phyloP scores from a whole-genome alignment of 1,140 invertebrate species.

The Pantala flavescens region DNA sequence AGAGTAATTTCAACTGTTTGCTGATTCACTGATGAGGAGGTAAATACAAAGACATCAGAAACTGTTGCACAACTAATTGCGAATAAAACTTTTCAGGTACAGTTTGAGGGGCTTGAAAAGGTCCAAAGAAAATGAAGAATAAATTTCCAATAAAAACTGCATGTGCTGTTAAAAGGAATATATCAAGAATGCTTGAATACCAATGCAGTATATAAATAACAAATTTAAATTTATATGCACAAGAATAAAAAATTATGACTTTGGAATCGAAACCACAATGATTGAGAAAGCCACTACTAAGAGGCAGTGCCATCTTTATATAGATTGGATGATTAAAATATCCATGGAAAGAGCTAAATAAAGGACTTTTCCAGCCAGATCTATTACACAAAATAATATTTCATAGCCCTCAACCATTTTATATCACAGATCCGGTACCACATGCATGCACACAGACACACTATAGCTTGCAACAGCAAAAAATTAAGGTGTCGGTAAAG shows the following conservation, averaged over 20 bases:
- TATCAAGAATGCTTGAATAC: too few relatives aligned
- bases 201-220: too few relatives aligned
- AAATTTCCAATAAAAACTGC: too few relatives aligned
- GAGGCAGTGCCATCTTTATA: too few relatives aligned
- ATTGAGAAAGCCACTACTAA: too few relatives aligned
- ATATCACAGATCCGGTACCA: conserved; percentile 4
- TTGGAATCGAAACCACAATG: too few relatives aligned
- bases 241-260: too few relatives aligned
- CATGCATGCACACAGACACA: background rate
- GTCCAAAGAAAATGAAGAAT: too few relatives aligned
- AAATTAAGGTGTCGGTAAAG: background rate
- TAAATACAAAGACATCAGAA: background rate
- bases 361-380: background rate
- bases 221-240: too few relatives aligned
- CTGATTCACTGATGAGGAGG: background rate
- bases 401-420: conserved; percentile 1
- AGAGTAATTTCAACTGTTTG: background rate
- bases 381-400: background rate
- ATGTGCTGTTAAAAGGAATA: too few relatives aligned
- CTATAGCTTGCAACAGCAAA: conserved; percentile 1
- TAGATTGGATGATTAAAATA: background rate
- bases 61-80: background rate
- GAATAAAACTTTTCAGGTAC: background rate
- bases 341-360: background rate
- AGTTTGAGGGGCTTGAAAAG: background rate